A percentile compares a stretch with the other conserved stretches of the same genome.
These are phyloP conservation scores for Drosophila greeni DNA, from an alignment of 2,888 invertebrate species.

Conservation along the genomic window DNA sequence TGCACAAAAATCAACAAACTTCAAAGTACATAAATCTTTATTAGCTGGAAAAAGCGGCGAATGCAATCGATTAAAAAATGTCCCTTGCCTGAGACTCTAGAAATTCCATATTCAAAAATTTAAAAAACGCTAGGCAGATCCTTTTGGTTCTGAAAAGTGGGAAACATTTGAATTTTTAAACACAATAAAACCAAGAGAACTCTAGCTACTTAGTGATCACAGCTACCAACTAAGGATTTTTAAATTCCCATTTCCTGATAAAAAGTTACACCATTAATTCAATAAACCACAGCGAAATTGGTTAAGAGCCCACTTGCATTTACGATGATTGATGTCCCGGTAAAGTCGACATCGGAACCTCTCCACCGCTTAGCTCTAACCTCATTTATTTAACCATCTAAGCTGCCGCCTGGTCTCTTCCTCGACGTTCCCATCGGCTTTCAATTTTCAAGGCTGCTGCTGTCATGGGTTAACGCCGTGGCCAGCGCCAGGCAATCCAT, in stretches of 20 bases:
- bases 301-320: constrained; percentile 3
- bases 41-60: constrained; percentile 44
- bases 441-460: constrained; percentile 36
- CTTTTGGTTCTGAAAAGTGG: too few relatives aligned
- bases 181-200: too few relatives aligned
- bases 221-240: background rate
- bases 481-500: constrained; percentile 44
- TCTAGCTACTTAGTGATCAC: too few relatives aligned
- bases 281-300: constrained; percentile 24
- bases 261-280: constrained; percentile 1
- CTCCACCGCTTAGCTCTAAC: constrained; percentile 3
- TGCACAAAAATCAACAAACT: constrained; percentile 51
- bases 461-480: constrained; percentile 42
- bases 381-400: constrained; percentile 28
- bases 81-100: constrained; percentile 22
- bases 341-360: constrained; percentile 15
- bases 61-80: constrained; percentile 36
- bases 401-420: constrained; percentile 14
- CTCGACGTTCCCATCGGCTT: constrained; percentile 13
- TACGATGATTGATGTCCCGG: constrained; percentile 34
- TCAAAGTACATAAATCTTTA: constrained; percentile 58
- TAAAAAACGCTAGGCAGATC: background rate
- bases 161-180: too few relatives aligned
- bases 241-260: background rate
- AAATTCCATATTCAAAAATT: background rate